phyloP scores from a whole-genome alignment of 1,140 invertebrate species.

The Rhysida immarginata region DNA sequence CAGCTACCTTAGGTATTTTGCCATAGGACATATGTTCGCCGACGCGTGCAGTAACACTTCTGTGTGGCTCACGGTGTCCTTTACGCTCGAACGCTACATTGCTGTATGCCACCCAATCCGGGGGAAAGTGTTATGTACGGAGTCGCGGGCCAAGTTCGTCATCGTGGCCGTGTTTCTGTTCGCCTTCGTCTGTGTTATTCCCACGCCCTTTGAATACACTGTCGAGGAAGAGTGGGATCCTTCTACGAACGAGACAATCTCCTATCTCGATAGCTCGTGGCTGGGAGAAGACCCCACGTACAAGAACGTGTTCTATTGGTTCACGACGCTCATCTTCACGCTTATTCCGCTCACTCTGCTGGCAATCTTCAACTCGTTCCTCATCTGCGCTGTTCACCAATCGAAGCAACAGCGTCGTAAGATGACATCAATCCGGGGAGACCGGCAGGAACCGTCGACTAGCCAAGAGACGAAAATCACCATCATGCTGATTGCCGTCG shows the following conservation, averaged over 20 bases:
- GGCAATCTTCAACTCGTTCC: slow-evolving; percentile 52
- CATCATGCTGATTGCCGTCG: slow-evolving; percentile 54
- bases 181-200: slow-evolving; percentile 43
- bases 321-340: slow-evolving; percentile 46
- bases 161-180: slow-evolving; percentile 43
- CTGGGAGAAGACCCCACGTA: slow-evolving; percentile 15
- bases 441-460: slow-evolving; percentile 25
- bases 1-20: slow-evolving; percentile 36
- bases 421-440: slow-evolving; percentile 32
- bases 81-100: slow-evolving; percentile 61
- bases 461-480: slow-evolving; percentile 54
- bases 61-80: slow-evolving; percentile 59
- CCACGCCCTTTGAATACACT: slow-evolving; percentile 47
- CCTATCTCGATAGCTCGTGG: background rate
- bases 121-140: slow-evolving; percentile 50
- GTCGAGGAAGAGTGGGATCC: slow-evolving; percentile 20
- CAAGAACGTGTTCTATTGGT: slow-evolving; percentile 43
- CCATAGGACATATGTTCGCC: slow-evolving; percentile 41
- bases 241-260: slow-evolving; percentile 9
- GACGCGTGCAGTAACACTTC: slow-evolving; percentile 51
- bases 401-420: slow-evolving; percentile 36
- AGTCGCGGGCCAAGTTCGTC: slow-evolving; percentile 34
- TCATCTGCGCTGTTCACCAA: slow-evolving; percentile 46
- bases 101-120: slow-evolving; percentile 58
- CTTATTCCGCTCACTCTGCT: slow-evolving; percentile 48